Percentiles rank a stretch among this genome's conserved stretches.
phyloP scores from a whole-genome alignment of 2,888 invertebrate species.

The Drosophila histrio region DNA sequence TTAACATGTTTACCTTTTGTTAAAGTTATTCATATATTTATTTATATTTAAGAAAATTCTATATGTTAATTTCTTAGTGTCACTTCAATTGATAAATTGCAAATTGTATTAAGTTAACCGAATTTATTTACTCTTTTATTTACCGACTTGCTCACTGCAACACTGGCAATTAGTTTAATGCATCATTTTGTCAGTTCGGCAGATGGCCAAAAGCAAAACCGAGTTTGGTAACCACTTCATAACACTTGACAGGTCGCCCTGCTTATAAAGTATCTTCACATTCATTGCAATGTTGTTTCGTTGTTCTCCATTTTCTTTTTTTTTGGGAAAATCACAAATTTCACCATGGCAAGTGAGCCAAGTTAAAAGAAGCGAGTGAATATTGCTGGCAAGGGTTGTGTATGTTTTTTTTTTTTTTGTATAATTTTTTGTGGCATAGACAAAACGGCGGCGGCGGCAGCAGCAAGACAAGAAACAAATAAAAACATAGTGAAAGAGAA shows the following conservation, averaged over 20 bases:
- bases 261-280: conserved; percentile 27
- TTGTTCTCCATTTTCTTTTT: background rate
- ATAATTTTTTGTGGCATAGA: conserved; percentile 57
- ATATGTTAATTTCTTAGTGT: too few species aligned
- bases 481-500: conserved; percentile 21
- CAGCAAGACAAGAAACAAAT: background rate
- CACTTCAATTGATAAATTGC: background rate
- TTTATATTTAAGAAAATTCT: background rate
- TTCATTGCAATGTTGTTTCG: conserved; percentile 10
- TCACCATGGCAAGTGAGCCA: conserved; percentile 32
- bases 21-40: background rate
- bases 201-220: conserved; percentile 40
- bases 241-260: conserved; percentile 39
- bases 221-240: conserved; percentile 57
- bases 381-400: conserved; percentile 53
- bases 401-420: conserved; percentile 22
- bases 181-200: conserved; percentile 62
- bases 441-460: conserved; percentile 63
- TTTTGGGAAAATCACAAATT: conserved; percentile 36
- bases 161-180: conserved; percentile 63
- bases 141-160: conserved; percentile 28
- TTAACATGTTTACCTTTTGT: background rate
- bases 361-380: conserved; percentile 16
- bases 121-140: conserved; percentile 10
- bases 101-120: background rate